Base-by-base conservation (phyloP, 2,797 vertebrate genomes). In the Sebastes diaconus region DNA sequence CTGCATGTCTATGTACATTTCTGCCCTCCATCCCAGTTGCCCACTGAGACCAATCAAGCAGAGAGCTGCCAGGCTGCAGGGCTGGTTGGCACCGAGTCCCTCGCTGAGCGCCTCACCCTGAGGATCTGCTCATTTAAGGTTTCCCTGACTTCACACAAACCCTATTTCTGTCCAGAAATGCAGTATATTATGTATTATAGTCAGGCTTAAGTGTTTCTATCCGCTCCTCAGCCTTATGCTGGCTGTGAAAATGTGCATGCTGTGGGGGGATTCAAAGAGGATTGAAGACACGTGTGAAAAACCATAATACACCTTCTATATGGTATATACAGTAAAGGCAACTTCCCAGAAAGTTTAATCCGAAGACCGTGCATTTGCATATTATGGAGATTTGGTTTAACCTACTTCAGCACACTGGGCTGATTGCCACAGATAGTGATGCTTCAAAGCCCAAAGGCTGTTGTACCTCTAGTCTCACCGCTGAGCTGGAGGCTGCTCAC, bases 31-130 rank as follows among this genome's bases (percentile, higher is more conserved):
- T 89, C 87, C 77, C 78, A 8, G 79, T 75, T 85, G 81, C 90
- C 92, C 86, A 75, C 89, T 90, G 92, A 93, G 93, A 93, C 91
- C 90, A 93, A 92, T 93, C 92, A 92, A 66, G 81, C 84, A n/a
- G 61, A 79, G 87, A 80, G 87, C 88, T 92, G 86, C 89, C 77
- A 88, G 82, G 91, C 91, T 91, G 90, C 78, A 79, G 85, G 86
- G 90, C 85, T 77, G 84, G 57, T 83, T 92, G 90, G 88, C 87
- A 77, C 78, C 1, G 79, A 77, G 76, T 86, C 83, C 78, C 84
- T 88, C 50, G 52, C 84, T 88, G 84, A 86, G 81, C 81, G 82
- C 60, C 79, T 87, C 78, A 57, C 82, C 87, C 89, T 65, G 39
- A 83, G 86, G 90, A 88, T 91, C 89, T 89, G 87, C 84, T 91